phyloP scores from a whole-genome alignment of 2,797 vertebrate genomes.

The Lutra lutra region DNA sequence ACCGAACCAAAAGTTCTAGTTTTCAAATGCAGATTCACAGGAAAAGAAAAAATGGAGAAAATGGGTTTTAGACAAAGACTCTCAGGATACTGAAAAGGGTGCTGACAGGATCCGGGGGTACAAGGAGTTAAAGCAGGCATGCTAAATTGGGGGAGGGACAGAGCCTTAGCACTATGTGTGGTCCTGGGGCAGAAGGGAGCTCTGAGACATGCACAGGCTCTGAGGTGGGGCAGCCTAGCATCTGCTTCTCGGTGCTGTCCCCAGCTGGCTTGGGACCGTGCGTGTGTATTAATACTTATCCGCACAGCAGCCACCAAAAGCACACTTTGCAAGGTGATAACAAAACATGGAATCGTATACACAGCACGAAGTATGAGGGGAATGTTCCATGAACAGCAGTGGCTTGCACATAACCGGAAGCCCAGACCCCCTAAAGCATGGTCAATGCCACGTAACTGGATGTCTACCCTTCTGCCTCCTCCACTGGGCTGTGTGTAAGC shows the following conservation, averaged over 20 bases:
- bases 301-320: background rate
- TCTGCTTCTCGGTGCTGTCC: background rate
- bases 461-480: background rate
- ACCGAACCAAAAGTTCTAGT: background rate
- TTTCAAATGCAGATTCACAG: background rate
- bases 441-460: background rate
- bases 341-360: background rate
- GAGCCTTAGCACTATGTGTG: too few relatives aligned
- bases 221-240: background rate
- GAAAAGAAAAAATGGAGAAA: background rate
- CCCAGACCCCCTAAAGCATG: background rate
- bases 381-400: background rate
- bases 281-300: background rate
- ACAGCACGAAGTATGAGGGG: background rate
- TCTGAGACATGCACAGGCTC: background rate
- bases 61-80: background rate
- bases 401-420: background rate
- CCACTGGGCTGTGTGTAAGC: background rate
- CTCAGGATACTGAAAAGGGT: background rate
- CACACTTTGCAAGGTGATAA: background rate
- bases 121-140: background rate
- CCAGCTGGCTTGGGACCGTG: background rate
- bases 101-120: background rate
- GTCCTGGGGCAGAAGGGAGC: background rate
- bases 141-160: background rate